A percentile compares a stretch with the other conserved stretches of the same genome.
Conservation (phyloP, 2,797 vertebrate genomes). For the Odontamblyopus lacepedii region DNA sequence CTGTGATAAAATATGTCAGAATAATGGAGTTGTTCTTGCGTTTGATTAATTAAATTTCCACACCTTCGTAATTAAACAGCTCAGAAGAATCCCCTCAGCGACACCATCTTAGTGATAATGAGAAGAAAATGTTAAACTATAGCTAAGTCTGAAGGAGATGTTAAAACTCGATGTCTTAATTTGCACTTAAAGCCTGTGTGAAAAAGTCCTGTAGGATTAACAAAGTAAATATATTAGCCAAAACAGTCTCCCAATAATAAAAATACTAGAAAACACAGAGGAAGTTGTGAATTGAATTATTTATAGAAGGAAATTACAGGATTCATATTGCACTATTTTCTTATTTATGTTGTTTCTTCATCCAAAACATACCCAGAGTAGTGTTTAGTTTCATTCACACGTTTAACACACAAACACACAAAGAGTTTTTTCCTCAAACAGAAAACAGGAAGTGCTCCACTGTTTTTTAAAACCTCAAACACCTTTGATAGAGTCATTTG, state of each 20-base stretch:
- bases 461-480: too few species aligned
- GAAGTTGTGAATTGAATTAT: slow-evolving; percentile 16
- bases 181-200: slow-evolving; percentile 62
- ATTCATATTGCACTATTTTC: too few species aligned
- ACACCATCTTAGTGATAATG: slow-evolving; percentile 76
- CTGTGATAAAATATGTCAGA: slow-evolving; percentile 74
- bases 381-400: too few species aligned
- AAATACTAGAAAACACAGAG: slow-evolving; percentile 11
- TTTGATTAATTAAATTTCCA: slow-evolving; percentile 88
- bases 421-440: too few species aligned
- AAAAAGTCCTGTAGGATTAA: slow-evolving; percentile 35
- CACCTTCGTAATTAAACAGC: slow-evolving; percentile 85
- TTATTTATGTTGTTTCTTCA: too few species aligned
- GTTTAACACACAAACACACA: too few species aligned
- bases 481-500: too few species aligned
- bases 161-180: slow-evolving; percentile 56
- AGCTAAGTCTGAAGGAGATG: slow-evolving; percentile 65
- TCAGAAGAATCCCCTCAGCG: slow-evolving; percentile 77
- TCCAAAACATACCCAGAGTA: too few species aligned
- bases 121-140: slow-evolving; percentile 76
- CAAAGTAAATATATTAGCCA: slow-evolving; percentile 29
- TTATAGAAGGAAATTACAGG: background rate
- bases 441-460: too few species aligned
- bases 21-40: slow-evolving; percentile 77
- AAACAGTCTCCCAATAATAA: slow-evolving; percentile 2